Evolutionary conservation across 2,888 invertebrate genomes (phyloP), one percentile per base, ranked within the genome.

Genomic region (Meiosimyza decipiens): DNA sequence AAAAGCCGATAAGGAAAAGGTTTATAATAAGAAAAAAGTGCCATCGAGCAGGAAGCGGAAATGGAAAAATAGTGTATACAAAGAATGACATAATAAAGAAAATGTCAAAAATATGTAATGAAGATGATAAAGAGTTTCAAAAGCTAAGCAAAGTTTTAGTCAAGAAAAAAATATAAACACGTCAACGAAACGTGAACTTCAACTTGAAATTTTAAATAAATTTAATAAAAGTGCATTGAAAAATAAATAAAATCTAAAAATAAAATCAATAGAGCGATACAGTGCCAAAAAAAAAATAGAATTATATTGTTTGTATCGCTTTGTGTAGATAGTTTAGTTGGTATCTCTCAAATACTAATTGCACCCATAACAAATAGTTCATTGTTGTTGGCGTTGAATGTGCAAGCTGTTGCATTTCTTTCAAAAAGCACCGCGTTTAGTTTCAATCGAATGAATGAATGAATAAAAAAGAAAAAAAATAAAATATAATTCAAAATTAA

Each of bases 1-100:
- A 18, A 52, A 40, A 40, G 9, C 40, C 40, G 40, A 7, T 40
- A 40, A 40, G 40, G 6, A 7, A 40, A 7, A 40, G 40, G 9
- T 40, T 40, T 6, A 40, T 40, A 40, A 40, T 2, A 22, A n/a
- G n/a, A 40, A n/a, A 51, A 16, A 11, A 18, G 16, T 51, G 50
- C 6, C 18, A 18, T 11, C 50, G 51, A 50, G 13, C 60, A 59
- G 49, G 28, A 69, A 16, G n/a, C 60, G 69, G 59, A 33, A 59
- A 49, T 16, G 54, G 18, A 13, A 54, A 54, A 16, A 13, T 54
- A 54, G 18, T 54, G n/a, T 54, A 16, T 4, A 40, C 9, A 40
- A 40, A 18, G 59, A 15, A 59, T 63, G 64, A 64, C 51, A 64
- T 64, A 64, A 64, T 51, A 51, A 64, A 64, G 51, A 13, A 64